phyloP scores from a whole-genome alignment of 1,140 invertebrate genomes.

The Bombus confusus region DNA sequence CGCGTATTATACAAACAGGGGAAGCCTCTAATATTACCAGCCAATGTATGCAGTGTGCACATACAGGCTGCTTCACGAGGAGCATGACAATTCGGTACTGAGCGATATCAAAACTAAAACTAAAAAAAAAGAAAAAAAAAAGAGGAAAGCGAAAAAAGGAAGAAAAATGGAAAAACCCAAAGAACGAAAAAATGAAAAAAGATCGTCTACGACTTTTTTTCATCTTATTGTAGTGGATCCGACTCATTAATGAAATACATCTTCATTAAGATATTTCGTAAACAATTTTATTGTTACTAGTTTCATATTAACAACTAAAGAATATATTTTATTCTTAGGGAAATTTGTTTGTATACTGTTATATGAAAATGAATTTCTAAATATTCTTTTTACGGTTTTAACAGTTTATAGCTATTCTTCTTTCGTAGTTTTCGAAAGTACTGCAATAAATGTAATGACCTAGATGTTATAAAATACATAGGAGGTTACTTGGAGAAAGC shows the following conservation, averaged over 20 bases:
- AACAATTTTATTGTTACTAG: not conserved
- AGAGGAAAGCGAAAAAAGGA: no score
- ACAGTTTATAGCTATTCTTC: not conserved
- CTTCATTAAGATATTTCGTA: not conserved
- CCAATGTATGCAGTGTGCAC: slow-evolving; percentile 37
- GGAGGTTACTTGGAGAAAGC: not conserved
- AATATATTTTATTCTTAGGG: not conserved
- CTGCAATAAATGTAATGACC: no score
- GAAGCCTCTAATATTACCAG: slow-evolving; percentile 78
- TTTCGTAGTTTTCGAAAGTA: not conserved
- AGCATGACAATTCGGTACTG: slow-evolving; percentile 6
- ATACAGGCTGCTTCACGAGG: slow-evolving; percentile 20
- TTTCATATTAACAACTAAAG: not conserved
- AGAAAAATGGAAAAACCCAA: not conserved
- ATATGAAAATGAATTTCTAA: not conserved
- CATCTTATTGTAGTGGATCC: not conserved
- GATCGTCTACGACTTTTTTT: not conserved
- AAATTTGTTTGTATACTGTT: not conserved
- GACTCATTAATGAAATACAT: not conserved
- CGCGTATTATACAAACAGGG: slow-evolving; percentile 79
- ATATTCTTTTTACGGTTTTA: not conserved
- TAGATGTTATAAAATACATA: not conserved
- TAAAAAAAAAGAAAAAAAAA: not conserved
- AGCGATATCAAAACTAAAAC: slow-evolving; percentile 19
- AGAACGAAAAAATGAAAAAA: not conserved